Evolutionary conservation across 2,888 invertebrate species (phyloP), one percentile per base, ranked within the genome.

Genomic region (Euzophera pinguis): DNA sequence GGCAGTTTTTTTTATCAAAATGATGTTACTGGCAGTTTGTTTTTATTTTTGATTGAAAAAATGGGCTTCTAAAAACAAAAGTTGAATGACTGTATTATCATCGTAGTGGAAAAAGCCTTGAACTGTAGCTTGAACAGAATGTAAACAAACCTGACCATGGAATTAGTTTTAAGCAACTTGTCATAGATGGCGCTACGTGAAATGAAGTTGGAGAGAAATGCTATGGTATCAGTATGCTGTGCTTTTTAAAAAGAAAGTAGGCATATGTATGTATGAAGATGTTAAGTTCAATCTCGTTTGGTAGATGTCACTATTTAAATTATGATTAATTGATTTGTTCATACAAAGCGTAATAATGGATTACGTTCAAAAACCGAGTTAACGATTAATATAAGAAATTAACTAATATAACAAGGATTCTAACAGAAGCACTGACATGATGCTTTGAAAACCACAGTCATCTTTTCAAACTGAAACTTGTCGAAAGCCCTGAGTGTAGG

Each of bases 121-220:
- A 78, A 78, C 78, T 73, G n/a, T n/a, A 22, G 22, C 5, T 62
- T 67, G 49, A 58, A 71, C 58, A 60, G 57, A 65, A 67, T 66
- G 76, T 81, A 83, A 82, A 85, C 81, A 84, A 80, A 81, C 59
- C 41, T 76, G 81, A 63, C 83, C 81, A 34, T 84, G 84, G 72
- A 65, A 51, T 51, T 67, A 73, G 75, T 87, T 78, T 57, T 0
- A 1, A 0, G 3, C 6, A 1, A 1, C 5, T 0, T 1, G n/a
- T 7, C 43, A 65, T 52, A 87, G 88, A 80, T 84, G 83, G 81
- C 82, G 74, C 53, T 73, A 34, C 43, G 42, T 16, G 34, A 32
- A 6, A 9, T 8, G 7, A 7, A 12, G 6, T 14, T 32, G 35
- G 29, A 13, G 16, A 45, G 47, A n/a, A n/a, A 35, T 32, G 10